A percentile compares a stretch with the other conserved stretches of the same genome.
Conservation (phyloP, 2,113 vertebrate genomes). For the Tringa solitaria region DNA sequence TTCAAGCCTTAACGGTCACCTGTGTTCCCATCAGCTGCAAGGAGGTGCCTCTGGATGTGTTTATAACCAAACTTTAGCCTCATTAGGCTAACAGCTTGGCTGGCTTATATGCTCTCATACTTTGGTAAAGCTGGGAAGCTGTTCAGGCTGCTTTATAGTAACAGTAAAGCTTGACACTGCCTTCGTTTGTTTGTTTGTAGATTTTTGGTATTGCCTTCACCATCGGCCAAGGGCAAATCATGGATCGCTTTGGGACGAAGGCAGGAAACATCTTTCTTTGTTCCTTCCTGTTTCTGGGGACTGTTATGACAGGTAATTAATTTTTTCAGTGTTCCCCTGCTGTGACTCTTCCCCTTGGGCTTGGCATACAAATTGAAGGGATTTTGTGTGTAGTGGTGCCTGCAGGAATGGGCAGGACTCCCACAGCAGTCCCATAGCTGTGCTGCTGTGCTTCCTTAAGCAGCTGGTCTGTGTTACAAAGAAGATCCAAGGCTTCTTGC, state of each 20-base stretch:
- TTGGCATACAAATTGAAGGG: background rate
- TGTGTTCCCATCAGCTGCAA: background rate
- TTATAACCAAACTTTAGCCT: background rate
- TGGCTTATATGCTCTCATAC: background rate
- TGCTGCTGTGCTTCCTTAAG: background rate
- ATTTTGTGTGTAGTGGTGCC: background rate
- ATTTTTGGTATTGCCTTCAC: slow-evolving; percentile 95
- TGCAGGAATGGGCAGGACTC: background rate
- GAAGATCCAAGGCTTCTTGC: background rate
- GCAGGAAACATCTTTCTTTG: slow-evolving; percentile 90
- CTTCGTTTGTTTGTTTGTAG: slow-evolving; percentile 71
- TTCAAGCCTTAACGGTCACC: background rate
- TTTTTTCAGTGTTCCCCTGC: background rate
- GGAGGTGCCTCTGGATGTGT: background rate
- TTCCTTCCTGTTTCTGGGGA: slow-evolving; percentile 83
- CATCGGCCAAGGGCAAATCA: slow-evolving; percentile 87
- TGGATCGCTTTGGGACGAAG: slow-evolving; percentile 80
- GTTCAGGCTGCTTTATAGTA: background rate
- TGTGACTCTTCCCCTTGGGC: background rate
- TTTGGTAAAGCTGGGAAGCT: background rate
- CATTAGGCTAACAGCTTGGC: background rate
- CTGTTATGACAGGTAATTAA: slow-evolving; percentile 83
- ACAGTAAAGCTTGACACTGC: background rate
- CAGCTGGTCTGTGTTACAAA: background rate
- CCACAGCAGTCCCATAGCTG: background rate